Evolutionary conservation across 2,888 invertebrate species (phyloP).

Genomic region (Sinopyrophorus schimmeli): DNA sequence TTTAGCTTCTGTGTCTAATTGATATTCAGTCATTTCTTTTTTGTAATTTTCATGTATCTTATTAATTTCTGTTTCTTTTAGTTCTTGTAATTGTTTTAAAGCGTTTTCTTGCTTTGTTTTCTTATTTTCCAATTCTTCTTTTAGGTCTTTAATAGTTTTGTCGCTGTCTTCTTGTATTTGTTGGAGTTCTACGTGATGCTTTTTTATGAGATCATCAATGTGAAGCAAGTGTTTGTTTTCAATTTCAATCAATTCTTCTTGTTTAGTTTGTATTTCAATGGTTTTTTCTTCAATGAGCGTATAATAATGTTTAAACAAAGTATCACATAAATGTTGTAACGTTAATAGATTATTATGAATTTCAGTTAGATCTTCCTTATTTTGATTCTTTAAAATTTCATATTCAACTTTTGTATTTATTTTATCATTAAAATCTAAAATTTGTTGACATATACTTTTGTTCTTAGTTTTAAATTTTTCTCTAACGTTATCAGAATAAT

Average conservation of each 20-base stretch:
- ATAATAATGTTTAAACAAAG: neutral
- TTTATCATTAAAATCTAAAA: neutral
- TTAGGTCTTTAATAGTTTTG: slow-evolving; percentile 44
- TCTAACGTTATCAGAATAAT: too few species aligned
- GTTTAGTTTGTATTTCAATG: neutral
- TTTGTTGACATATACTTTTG: neutral
- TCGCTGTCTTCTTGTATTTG: slow-evolving; percentile 48
- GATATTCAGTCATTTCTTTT: slow-evolving; percentile 44
- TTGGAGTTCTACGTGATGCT: slow-evolving; percentile 39
- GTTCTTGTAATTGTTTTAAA: slow-evolving; percentile 38
- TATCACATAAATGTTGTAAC: neutral
- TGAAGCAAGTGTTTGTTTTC: neutral
- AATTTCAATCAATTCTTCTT: neutral
- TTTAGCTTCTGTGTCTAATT: slow-evolving; percentile 43
- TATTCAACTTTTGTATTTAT: slow-evolving; percentile 5
- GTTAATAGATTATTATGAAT: neutral
- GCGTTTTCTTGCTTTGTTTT: slow-evolving; percentile 37
- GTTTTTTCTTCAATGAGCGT: neutral
- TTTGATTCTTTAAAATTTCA: slow-evolving; percentile 2
- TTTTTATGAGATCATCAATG: neutral
- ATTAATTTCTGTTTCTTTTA: slow-evolving; percentile 35
- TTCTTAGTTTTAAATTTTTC: too few species aligned
- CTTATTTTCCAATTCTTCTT: slow-evolving; percentile 43
- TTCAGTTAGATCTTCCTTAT: slow-evolving; percentile 1
- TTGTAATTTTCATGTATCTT: slow-evolving; percentile 45